phyloP scores from a whole-genome alignment of 2,797 vertebrate genomes.

The Hephaestus fuliginosus region DNA sequence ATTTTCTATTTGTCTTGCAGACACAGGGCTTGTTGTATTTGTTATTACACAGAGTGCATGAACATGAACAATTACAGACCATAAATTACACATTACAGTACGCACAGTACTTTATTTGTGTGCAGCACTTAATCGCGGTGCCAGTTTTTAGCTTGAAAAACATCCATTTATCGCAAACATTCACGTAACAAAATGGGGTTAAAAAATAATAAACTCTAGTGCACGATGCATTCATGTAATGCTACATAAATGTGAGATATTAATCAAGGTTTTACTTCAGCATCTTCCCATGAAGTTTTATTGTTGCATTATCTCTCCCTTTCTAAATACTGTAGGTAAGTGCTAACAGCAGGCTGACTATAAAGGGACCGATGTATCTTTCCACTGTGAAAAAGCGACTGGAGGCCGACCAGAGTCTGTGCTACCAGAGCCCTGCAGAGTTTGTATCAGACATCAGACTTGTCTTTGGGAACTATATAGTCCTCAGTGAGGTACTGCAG shows the following conservation, averaged over 20 bases:
- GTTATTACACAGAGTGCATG: background rate
- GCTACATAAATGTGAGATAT: background rate
- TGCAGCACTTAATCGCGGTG: background rate
- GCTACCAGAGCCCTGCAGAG: constrained; percentile 88
- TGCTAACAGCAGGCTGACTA: constrained; percentile 87
- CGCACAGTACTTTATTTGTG: background rate
- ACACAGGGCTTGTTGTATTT: background rate
- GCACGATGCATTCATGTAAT: background rate
- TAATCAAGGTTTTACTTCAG: constrained; percentile 9
- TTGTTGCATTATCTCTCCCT: constrained; percentile 47
- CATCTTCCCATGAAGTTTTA: constrained; percentile 31
- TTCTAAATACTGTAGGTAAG: constrained; percentile 65
- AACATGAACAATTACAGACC: background rate
- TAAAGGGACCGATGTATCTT: constrained; percentile 88
- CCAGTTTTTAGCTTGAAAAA: constrained; percentile 10
- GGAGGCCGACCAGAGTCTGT: constrained; percentile 83
- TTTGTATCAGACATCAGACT: constrained; percentile 90
- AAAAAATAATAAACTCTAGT: background rate
- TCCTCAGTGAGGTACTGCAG: constrained; percentile 86
- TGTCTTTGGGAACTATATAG: constrained; percentile 87
- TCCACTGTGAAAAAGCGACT: constrained; percentile 87
- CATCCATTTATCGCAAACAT: background rate
- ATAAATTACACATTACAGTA: background rate
- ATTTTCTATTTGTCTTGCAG: background rate
- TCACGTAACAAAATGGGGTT: background rate